Percentiles rank a stretch among this genome's conserved stretches.
Conservation (phyloP, 2,113 vertebrate genomes). For the Ptychochromis oligacanthus region DNA sequence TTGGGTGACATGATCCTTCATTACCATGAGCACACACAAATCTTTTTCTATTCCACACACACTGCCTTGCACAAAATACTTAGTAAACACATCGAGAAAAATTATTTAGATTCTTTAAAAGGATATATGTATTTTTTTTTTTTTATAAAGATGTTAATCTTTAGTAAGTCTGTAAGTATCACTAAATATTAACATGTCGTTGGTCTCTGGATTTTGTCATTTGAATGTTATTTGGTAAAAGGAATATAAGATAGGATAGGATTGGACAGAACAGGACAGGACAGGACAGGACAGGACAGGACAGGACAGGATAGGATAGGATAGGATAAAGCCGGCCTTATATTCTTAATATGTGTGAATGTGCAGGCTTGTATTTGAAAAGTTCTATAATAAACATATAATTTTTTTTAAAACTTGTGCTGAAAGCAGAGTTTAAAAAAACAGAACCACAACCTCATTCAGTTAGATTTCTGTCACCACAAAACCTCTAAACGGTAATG, state of each 20-base stretch:
- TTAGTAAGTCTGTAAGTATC: neutral
- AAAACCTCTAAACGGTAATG: neutral
- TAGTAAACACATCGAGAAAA: too few species aligned
- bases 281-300: too few species aligned
- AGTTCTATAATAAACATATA: neutral
- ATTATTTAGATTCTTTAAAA: too few species aligned
- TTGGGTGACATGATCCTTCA: neutral
- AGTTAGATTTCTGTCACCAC: neutral
- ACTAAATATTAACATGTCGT: neutral
- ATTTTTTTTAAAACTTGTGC: neutral
- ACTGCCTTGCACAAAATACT: neutral
- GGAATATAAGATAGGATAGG: neutral
- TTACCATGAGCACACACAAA: neutral
- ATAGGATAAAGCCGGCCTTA: neutral
- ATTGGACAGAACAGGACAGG: too few species aligned
- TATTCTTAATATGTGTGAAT: neutral
- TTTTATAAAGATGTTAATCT: neutral
- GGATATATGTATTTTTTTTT: too few species aligned
- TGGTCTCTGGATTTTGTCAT: neutral
- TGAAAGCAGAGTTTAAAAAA: neutral
- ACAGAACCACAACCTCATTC: neutral
- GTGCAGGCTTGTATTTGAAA: neutral
- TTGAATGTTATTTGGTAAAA: neutral
- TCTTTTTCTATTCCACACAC: neutral
- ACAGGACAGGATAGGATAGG: neutral